Conservation (phyloP, 2,797 vertebrate species). For the Arctocebus calabarensis region DNA sequence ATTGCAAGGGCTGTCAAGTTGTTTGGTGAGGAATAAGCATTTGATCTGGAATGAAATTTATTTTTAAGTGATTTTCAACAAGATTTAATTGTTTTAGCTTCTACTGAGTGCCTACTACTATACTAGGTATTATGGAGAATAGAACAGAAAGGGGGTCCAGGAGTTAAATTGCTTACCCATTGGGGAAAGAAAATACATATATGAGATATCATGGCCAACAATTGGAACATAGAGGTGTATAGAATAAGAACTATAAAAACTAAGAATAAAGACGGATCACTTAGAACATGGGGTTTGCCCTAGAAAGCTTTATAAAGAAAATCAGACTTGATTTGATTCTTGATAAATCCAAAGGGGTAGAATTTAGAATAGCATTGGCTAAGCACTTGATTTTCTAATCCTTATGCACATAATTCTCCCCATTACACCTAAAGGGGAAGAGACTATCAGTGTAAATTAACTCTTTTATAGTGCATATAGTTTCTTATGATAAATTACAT, state of each 20-base stretch:
- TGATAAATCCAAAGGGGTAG: conserved; percentile 22
- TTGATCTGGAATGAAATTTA: conserved; percentile 16
- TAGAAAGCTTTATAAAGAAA: conserved; percentile 44
- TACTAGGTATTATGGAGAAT: conserved; percentile 12
- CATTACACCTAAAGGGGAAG: conserved; percentile 19
- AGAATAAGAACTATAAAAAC: conserved; percentile 32
- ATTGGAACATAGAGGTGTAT: conserved; percentile 25
- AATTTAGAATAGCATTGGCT: conserved; percentile 17
- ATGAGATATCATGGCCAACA: conserved; percentile 13
- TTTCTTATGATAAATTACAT: conserved; percentile 51
- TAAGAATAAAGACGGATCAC: conserved; percentile 17
- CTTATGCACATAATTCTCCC: background rate
- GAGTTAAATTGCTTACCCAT: conserved; percentile 35
- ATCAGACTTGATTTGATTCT: conserved; percentile 47
- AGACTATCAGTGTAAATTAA: background rate
- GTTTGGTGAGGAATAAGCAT: conserved; percentile 35
- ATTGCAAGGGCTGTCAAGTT: conserved; percentile 52
- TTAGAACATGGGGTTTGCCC: background rate
- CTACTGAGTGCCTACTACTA: background rate
- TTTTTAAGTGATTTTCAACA: conserved; percentile 50
- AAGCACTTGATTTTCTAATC: conserved; percentile 41
- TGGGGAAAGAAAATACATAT: conserved; percentile 26
- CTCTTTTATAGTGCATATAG: background rate
- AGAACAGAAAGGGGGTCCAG: conserved; percentile 28
- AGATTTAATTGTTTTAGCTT: conserved; percentile 48